These are phyloP conservation scores for Dysdera silvatica DNA, from an alignment of 1,140 invertebrate species.

Conservation along the genomic window DNA sequence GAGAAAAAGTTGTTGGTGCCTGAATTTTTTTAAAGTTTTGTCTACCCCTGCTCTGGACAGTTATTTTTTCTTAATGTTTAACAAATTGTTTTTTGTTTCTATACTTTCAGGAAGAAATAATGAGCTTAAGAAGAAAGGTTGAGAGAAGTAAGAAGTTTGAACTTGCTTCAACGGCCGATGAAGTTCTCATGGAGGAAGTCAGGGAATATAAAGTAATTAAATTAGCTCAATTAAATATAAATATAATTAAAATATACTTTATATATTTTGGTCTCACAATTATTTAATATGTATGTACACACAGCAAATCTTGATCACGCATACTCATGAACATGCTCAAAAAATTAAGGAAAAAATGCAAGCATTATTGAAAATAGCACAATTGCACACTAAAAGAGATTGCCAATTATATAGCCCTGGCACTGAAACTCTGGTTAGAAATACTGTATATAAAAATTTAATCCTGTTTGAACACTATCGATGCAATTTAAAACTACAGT, in stretches of 20 bases:
- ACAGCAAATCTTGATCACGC: background rate
- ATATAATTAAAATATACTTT: background rate
- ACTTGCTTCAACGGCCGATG: slow-evolving; percentile 86
- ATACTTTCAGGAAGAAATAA: slow-evolving; percentile 73
- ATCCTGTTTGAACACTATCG: no score
- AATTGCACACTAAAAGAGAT: no score
- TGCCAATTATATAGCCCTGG: no score
- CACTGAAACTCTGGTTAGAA: no score
- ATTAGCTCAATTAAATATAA: background rate
- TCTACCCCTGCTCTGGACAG: no score
- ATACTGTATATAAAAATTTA: no score
- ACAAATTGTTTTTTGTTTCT: background rate
- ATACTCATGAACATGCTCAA: no score
- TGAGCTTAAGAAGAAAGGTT: slow-evolving; percentile 78
- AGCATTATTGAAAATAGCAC: no score
- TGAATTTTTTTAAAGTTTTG: no score
- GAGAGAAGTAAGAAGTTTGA: slow-evolving; percentile 98
- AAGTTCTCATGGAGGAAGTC: slow-evolving; percentile 96
- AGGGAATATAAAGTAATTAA: slow-evolving; percentile 75
- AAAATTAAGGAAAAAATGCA: no score
- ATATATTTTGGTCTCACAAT: background rate
- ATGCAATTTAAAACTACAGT: no score
- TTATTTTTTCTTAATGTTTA: background rate
- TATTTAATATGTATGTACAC: background rate
- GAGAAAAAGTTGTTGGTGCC: no score